Evolutionary conservation across 1,140 invertebrate species (phyloP), one percentile per base, ranked within the genome.

Genomic region (Solen grandis): DNA sequence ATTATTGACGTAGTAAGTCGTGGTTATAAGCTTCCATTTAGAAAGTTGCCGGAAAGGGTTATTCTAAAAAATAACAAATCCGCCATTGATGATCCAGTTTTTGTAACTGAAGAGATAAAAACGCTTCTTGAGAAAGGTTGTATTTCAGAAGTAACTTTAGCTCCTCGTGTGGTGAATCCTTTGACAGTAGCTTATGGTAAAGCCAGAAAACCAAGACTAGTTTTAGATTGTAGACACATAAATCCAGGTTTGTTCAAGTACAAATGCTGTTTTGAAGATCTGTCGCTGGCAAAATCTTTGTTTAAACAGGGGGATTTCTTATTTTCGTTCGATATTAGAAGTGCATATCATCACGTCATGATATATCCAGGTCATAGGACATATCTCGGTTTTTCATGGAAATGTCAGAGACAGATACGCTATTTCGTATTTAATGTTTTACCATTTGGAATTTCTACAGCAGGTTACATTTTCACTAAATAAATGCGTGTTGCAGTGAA

Each of bases 401-500:
- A 1, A 75, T 25, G 29, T 66, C 55, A 50, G 76, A 50, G 68
- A 55, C 76, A 22, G 75, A 54, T 38, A 82, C 75, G 36, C 63
- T 83, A 2, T 62, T 83, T 35, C 73, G 74, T 19, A n/a, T n/a
- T n/a, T n/a, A n/a, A n/a, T n/a, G n/a, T n/a, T n/a, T n/a, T n/a
- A n/a, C n/a, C n/a, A n/a, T 83, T 83, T 66, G 73, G 74, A 31
- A 8, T 83, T 4, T 38, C 74, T 19, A 54, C 73, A 16, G 69
- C 60, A n/a, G 62, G 81, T 36, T 83, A 74, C 38, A 68, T 83
- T 33, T 83, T 83, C 35, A 72, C 75, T 16, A 83, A 83, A 54
- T 36, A 60, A 5, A 36, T 68, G 10, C 73, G 69, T 69, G 62
- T 69, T 27, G 25, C 75, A 1, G 31, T 83, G 2, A 74, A 73